Evolutionary conservation across 2,113 vertebrate species (phyloP), one percentile per base, ranked within the genome.

Genomic region (Actinemys pallida): DNA sequence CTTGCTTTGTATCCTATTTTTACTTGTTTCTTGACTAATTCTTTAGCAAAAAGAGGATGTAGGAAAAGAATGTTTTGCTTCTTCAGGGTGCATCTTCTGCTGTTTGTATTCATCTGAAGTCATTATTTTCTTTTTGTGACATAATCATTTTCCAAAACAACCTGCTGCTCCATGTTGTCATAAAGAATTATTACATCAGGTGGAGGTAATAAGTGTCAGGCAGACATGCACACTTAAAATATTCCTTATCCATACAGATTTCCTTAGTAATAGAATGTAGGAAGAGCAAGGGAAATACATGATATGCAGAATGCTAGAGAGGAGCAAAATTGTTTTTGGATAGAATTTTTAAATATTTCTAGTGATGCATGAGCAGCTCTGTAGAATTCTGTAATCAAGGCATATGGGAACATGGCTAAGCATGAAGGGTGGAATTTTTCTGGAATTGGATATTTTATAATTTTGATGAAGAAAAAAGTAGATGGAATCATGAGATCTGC

Each of bases 1-100:
- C 93, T 96, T 91, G 10, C 13, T 93, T 49, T 88, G 8, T 62
- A 31, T 22, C 47, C 59, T 75, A 10, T 45, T 84, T 56, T 88
- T 91, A 62, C 53, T 81, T 83, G 59, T 90, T 84, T 45, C 17
- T 72, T 84, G 9, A 82, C 10, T 84, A 35, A 1, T 5, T 31
- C 20, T 65, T 42, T 86, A 49, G 19, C 65, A 22, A 87, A 87
- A 93, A 81, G 29, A 93, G 7, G n/a, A n/a, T 49, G 31, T 79
- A 88, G 81, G 29, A 82, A 52, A 84, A 75, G 90, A 83, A 92
- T 1, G n/a, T 29, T 96, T 92, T 86, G 39, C 95, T 97, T 96
- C 72, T 92, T 52, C 65, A 96, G 89, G 90, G 62, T 69, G 2
- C 17, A 2, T 25, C 86, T 96, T 93, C 84, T 83, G 35, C 76